Conservation (phyloP, 2,888 invertebrate species). For the Cerceris rybyensis region DNA sequence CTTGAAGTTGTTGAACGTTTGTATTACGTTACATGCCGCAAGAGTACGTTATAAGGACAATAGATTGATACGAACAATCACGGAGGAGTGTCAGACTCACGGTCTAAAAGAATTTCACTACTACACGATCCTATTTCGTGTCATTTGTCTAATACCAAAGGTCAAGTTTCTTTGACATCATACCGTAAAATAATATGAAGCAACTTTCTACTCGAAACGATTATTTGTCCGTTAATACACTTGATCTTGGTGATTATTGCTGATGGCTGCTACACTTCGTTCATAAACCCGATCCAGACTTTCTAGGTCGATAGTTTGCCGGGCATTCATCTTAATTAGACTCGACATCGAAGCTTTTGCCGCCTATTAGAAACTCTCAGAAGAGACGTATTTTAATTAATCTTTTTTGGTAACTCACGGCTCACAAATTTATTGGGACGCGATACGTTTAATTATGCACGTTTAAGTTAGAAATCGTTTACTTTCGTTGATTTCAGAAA, state of each 20-base stretch:
- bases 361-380: constrained; percentile 29
- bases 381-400: constrained; percentile 21
- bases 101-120: background rate
- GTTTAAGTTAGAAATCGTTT: background rate
- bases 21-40: too few species aligned
- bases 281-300: constrained; percentile 32
- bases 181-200: constrained; percentile 23
- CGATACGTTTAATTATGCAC: background rate
- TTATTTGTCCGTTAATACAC: constrained; percentile 5
- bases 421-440: background rate
- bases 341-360: constrained; percentile 30
- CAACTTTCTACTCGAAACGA: constrained; percentile 34
- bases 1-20: too few species aligned
- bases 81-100: background rate
- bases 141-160: background rate
- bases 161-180: constrained; percentile 5
- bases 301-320: constrained; percentile 33
- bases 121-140: background rate
- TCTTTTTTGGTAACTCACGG: background rate
- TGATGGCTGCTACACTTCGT: constrained; percentile 13
- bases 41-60: background rate
- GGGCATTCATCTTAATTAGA: constrained; percentile 23
- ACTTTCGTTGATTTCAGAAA: too few species aligned
- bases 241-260: constrained; percentile 17
- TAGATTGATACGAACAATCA: background rate